Percentiles rank a stretch among this genome's conserved stretches.
Evolutionary conservation across 2,888 invertebrate species (phyloP).

Genomic region (Lithophane socia): DNA sequence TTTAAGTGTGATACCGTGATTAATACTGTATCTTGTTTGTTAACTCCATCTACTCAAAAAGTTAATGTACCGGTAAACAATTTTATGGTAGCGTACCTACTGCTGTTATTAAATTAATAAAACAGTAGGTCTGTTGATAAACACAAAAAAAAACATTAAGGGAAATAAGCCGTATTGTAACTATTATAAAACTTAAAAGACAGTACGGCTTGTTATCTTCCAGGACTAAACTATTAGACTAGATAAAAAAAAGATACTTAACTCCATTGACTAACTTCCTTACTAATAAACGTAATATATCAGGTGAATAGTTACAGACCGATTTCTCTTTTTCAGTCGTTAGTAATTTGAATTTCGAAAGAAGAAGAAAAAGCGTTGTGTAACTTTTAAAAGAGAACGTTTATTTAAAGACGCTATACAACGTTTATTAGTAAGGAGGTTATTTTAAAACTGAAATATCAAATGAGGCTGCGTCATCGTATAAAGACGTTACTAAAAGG

Average conservation of each 20-base stretch:
- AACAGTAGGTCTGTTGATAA: constrained; percentile 19
- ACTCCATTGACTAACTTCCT: not conserved
- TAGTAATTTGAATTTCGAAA: too few species aligned
- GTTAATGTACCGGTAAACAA: constrained; percentile 14
- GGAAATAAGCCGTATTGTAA: not conserved
- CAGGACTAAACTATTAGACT: not conserved
- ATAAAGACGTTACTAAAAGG: constrained; percentile 13
- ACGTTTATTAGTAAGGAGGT: too few species aligned
- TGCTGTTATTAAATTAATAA: not conserved
- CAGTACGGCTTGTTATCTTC: not conserved
- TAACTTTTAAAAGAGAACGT: too few species aligned
- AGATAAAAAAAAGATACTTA: not conserved
- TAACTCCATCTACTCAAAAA: constrained; percentile 1
- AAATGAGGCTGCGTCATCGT: not conserved
- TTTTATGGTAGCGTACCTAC: constrained; percentile 10
- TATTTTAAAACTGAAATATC: not conserved
- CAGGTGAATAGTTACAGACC: too few species aligned
- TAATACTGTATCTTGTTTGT: constrained; percentile 35
- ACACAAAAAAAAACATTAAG: constrained; percentile 10
- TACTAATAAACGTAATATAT: too few species aligned
- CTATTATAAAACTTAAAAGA: not conserved
- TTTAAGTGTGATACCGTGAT: constrained; percentile 21
- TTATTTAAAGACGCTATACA: too few species aligned
- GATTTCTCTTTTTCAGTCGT: too few species aligned
- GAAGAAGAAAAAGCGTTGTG: too few species aligned